Base-by-base conservation (phyloP, 2,113 vertebrate species). In the Microcebus jonahi region DNA sequence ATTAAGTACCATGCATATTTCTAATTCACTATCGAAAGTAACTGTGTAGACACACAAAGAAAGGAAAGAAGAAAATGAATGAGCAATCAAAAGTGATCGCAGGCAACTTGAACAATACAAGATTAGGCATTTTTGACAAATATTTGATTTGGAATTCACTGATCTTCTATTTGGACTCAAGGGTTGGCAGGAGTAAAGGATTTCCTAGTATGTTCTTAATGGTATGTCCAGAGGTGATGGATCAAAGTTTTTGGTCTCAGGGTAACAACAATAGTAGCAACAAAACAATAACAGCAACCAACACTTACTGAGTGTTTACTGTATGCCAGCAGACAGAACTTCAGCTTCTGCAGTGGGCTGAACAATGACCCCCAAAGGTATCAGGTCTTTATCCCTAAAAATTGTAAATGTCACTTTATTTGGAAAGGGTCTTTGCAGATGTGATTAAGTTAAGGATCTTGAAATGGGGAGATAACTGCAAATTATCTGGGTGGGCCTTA, bases 21-120 rank as follows among this genome's bases (percentile, higher is more conserved):
- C 83, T 84, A 48, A 29, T 31, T 97, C 57, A 89, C 73, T 87
- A n/a, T 70, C 89, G 59, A 87, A 91, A 90, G 63, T 59, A 96
- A 82, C 73, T 45, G 18, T 36, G 89, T 50, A 61, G 11, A 85
- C 34, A 84, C 25, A 90, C 12, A 48, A 39, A 70, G 63, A 84
- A 92, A 53, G 17, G 21, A 57, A 2, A 50, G 59, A 94, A 53
- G 76, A 77, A 96, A 95, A 88, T 48, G 83, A 95, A 96, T 67
- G 90, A 88, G 61, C 36, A 45, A 29, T 79, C 53, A 57, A 71
- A 88, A 83, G 88, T 71, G 65, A 91, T 31, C 81, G 50, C 15
- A 90, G 63, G 50, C 45, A 79, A 80, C 8, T 82, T 81, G 21
- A 96, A 94, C 9, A 90, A 59, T 36, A 65, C 1, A 73, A 75